These are phyloP conservation scores for Tetraneura akinire DNA, from an alignment of 1,140 invertebrate genomes.

Conservation along the genomic window DNA sequence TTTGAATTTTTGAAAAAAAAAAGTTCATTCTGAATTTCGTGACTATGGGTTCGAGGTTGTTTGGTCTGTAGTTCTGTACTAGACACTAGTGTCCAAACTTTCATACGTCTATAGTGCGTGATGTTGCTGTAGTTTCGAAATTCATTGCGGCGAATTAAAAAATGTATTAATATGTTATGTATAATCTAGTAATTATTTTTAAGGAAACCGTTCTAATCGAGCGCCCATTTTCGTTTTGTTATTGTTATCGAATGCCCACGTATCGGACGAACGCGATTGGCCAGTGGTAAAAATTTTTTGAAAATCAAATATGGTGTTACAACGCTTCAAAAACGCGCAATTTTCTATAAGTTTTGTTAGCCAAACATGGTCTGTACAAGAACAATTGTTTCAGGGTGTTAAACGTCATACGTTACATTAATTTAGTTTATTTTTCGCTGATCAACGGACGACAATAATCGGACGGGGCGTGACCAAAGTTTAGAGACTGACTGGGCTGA, in stretches of 20 bases:
- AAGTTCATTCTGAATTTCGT: not conserved
- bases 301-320: slow-evolving; percentile 50
- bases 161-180: no score
- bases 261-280: slow-evolving; percentile 49
- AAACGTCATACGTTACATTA: not conserved
- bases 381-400: not conserved
- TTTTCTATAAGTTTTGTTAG: not conserved
- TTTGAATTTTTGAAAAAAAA: slow-evolving; percentile 50
- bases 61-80: no score
- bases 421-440: not conserved
- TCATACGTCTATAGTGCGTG: not conserved
- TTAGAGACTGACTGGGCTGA: not conserved
- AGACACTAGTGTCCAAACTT: no score
- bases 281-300: slow-evolving; percentile 42
- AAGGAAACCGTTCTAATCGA: not conserved
- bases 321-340: slow-evolving; percentile 48
- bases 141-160: no score
- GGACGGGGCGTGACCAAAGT: slow-evolving; percentile 5
- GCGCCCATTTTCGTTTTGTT: slow-evolving; percentile 45
- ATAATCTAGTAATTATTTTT: no score
- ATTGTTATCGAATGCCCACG: slow-evolving; percentile 48
- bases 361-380: not conserved
- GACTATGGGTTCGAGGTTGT: not conserved
- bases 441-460: not conserved
- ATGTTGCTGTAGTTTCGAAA: no score